phyloP scores from a whole-genome alignment of 2,888 invertebrate genomes.

The Hypomecis atomaria region DNA sequence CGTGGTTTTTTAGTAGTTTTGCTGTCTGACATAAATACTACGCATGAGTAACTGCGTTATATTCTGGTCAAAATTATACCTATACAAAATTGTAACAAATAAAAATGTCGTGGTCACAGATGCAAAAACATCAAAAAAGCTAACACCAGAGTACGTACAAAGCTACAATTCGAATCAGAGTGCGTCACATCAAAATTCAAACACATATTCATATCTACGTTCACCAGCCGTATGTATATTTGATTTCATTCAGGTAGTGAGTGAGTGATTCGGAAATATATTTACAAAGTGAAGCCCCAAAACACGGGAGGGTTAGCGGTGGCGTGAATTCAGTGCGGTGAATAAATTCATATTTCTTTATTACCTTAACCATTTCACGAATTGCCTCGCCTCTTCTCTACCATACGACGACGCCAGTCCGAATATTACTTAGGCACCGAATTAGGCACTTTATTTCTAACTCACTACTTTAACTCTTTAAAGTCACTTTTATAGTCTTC shows the following conservation, averaged over 20 bases:
- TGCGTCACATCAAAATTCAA: slow-evolving; percentile 63
- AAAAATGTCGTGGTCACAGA: slow-evolving; percentile 9
- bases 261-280: slow-evolving; percentile 75
- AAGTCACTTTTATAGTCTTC: slow-evolving; percentile 72
- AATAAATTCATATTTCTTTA: slow-evolving; percentile 74
- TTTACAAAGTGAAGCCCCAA: slow-evolving; percentile 78
- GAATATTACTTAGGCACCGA: slow-evolving; percentile 55
- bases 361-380: slow-evolving; percentile 85
- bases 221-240: slow-evolving; percentile 53
- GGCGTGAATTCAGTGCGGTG: slow-evolving; percentile 72
- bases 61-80: neutral
- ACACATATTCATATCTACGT: slow-evolving; percentile 57
- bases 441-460: slow-evolving; percentile 62
- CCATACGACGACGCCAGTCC: slow-evolving; percentile 61
- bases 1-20: no score
- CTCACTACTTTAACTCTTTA: slow-evolving; percentile 58
- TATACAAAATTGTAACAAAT: neutral
- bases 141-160: slow-evolving; percentile 35
- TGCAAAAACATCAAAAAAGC: slow-evolving; percentile 5
- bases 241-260: slow-evolving; percentile 59
- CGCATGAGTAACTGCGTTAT: no score
- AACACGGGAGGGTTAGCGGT: slow-evolving; percentile 78
- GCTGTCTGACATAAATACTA: no score
- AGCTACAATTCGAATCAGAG: slow-evolving; percentile 46
- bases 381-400: slow-evolving; percentile 68